These are phyloP conservation scores for Scaptomyza cyrtandrae DNA, from an alignment of 2,888 invertebrate species.

Conservation along the genomic window DNA sequence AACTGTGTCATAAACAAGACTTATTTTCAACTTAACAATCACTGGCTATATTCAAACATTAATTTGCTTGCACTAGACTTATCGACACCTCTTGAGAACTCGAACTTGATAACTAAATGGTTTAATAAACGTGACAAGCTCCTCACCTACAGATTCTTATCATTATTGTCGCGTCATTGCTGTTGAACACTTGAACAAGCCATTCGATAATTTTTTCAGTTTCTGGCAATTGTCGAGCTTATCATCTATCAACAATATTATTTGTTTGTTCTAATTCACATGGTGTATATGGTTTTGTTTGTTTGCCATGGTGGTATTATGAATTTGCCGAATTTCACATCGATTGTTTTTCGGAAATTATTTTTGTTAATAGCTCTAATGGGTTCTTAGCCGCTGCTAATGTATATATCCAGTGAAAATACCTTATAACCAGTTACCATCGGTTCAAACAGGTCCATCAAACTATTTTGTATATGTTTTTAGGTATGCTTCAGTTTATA, in stretches of 20 bases:
- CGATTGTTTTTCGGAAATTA: constrained; percentile 26
- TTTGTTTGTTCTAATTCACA: constrained; percentile 4
- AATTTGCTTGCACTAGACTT: constrained; percentile 34
- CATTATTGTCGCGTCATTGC: constrained; percentile 37
- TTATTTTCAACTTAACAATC: constrained; percentile 25
- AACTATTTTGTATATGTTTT: background rate
- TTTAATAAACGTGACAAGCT: constrained; percentile 54
- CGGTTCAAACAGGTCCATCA: constrained; percentile 23
- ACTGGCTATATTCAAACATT: constrained; percentile 17
- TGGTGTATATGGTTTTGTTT: constrained; percentile 6
- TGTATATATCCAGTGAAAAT: constrained; percentile 27
- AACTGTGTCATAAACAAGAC: constrained; percentile 47
- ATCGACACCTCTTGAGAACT: constrained; percentile 47
- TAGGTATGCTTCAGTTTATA: constrained; percentile 12
- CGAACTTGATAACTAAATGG: constrained; percentile 43
- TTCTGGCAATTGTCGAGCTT: constrained; percentile 26
- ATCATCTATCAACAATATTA: constrained; percentile 29
- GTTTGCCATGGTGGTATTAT: constrained; percentile 46
- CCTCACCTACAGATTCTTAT: constrained; percentile 32
- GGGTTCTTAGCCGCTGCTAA: constrained; percentile 42
- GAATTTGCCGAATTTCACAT: constrained; percentile 33
- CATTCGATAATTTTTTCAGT: constrained; percentile 31
- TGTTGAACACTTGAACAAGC: constrained; percentile 28
- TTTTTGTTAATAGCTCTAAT: constrained; percentile 53
- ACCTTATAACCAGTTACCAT: constrained; percentile 21